phyloP scores from a whole-genome alignment of 1,140 invertebrate species.

The Pseudobourletiella spinata region DNA sequence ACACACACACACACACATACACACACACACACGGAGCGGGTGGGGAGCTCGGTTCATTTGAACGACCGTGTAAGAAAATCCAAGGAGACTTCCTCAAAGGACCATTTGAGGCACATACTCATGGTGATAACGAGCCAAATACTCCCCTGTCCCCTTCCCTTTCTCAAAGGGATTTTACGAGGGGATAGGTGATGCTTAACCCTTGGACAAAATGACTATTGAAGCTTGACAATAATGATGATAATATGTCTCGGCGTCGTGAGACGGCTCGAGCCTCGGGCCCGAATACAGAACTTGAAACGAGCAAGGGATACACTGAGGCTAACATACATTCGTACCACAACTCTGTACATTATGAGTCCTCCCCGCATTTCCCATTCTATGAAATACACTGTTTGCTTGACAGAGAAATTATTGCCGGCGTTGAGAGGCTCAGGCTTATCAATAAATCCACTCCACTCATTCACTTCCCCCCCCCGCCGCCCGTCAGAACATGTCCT shows the following conservation, averaged over 20 bases:
- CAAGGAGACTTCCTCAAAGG: not conserved
- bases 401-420: not conserved
- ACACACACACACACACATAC: no score
- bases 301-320: not conserved
- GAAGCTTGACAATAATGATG: no score
- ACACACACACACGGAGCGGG: no score
- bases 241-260: no score
- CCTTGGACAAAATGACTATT: no score
- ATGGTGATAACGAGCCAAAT: not conserved
- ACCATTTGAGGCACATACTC: not conserved
- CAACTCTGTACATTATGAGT: no score
- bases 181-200: not conserved
- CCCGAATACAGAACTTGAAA: no score
- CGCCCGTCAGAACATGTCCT: not conserved
- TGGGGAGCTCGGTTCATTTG: not conserved
- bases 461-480: not conserved
- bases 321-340: no score
- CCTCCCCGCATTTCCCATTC: not conserved
- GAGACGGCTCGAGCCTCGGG: no score
- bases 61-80: not conserved
- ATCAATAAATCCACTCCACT: not conserved
- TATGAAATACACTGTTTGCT: not conserved
- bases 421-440: not conserved
- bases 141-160: no score
- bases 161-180: no score